A percentile compares a stretch with the other conserved stretches of the same genome.
Conservation (phyloP, 2,113 vertebrate genomes). For the Eonycteris spelaea region DNA sequence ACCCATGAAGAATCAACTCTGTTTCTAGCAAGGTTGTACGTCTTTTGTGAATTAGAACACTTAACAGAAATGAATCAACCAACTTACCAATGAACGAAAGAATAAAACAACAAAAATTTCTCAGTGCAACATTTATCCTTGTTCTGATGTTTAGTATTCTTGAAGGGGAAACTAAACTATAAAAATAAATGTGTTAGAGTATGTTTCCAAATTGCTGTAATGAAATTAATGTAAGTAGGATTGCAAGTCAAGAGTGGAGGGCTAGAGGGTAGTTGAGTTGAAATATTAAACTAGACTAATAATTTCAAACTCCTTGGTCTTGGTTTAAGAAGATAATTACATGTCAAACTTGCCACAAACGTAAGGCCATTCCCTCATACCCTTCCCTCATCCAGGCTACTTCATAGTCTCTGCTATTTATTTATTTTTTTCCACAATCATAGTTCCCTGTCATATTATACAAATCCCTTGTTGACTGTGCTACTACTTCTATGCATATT, state of each 20-base stretch:
- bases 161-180: neutral
- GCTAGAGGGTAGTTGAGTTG: neutral
- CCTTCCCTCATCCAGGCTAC: neutral
- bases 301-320: neutral
- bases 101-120: neutral
- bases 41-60: neutral
- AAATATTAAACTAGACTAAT: neutral
- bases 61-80: neutral
- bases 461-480: neutral
- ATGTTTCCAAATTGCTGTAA: neutral
- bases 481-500: slow-evolving; percentile 27
- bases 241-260: neutral
- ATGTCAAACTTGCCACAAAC: neutral
- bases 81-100: neutral
- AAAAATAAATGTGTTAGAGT: neutral
- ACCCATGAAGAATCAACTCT: neutral
- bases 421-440: neutral
- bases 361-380: neutral
- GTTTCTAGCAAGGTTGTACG: neutral
- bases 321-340: neutral
- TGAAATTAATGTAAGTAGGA: neutral
- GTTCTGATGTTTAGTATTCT: neutral
- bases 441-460: neutral
- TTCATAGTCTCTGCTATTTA: neutral
- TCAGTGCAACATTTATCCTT: neutral